Evolutionary conservation across 2,113 vertebrate species (phyloP).

Genomic region (Onychostruthus taczanowskii): DNA sequence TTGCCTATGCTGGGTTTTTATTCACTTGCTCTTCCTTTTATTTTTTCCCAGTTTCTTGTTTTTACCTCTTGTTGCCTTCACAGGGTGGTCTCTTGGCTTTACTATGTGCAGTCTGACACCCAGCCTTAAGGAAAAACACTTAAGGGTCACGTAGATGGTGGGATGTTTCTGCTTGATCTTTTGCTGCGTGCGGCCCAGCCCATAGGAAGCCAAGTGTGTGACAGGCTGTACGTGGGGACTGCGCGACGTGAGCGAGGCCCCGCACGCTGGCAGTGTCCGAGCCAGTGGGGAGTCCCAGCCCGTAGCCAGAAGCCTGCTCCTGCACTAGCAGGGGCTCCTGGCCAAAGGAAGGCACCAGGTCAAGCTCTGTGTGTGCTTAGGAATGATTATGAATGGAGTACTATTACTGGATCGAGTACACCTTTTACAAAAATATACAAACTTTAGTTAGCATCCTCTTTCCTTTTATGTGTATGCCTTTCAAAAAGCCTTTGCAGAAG

Average conservation of each 20-base stretch:
- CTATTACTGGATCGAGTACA: conserved; percentile 47
- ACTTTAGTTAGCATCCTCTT: conserved; percentile 51
- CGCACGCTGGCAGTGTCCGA: fast-evolving
- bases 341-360: conserved; percentile 34
- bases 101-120: not conserved
- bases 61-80: not conserved
- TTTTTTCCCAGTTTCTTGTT: not conserved
- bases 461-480: conserved; percentile 21
- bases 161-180: not conserved
- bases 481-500: conserved; percentile 49
- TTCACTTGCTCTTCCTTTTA: not conserved
- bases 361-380: conserved; percentile 15
- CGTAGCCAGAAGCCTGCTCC: not conserved
- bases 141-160: not conserved
- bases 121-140: not conserved
- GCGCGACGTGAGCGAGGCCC: not conserved
- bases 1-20: not conserved
- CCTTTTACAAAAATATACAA: conserved; percentile 68
- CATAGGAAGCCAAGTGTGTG: not conserved
- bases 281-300: not conserved
- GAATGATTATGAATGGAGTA: conserved; percentile 40
- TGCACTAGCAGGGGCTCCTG: not conserved
- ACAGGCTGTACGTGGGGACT: not conserved
- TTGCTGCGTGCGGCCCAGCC: not conserved
- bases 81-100: not conserved